Base-by-base conservation (phyloP, 2,888 invertebrate species). In the Steinernema hermaphroditum region DNA sequence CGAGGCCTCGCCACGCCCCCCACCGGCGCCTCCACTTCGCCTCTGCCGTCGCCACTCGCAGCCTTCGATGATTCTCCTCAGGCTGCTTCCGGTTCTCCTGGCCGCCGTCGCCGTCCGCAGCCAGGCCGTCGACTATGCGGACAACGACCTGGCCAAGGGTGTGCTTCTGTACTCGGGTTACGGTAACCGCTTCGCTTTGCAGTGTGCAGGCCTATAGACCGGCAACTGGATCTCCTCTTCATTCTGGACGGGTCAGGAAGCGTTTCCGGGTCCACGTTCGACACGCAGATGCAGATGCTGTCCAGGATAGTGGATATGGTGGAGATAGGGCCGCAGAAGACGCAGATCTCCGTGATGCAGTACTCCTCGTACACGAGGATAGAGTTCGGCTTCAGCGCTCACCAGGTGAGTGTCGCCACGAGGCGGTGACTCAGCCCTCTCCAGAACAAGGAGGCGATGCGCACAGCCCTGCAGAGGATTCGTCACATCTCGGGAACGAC, bases 291-390 rank as follows among this genome's bases (percentile, higher is more conserved):
- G 43, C 41, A 76, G 19, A 76, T 81, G 75, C 72, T 82, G 32
- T 68, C 71, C 19, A 37, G 70, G 14, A 74, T 82, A n/a, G 57
- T 83, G 16, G 76, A 81, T 44, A 46, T 75, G 44, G 74, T 75
- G 34, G 77, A 83, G 24, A 69, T 82, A 16, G 77, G 76, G 9
- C 73, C 70, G 37, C 54, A 83, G 34, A 75, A 79, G 54, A 75
- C 82, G 12, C 70, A 77, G 34, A 75, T 82, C 43, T 81, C 79
- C n/a, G 78, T 82, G 14, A 69, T 84, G 54, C 82, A 83, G 73
- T 83, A 78, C 72, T 69, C 74, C 46, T 54, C 77, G n/a, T 81
- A 74, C 62, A 81, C 81, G 9, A 70, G 72, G 34, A 44, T 81
- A 22, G 81, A 81, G 57, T 82, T 81, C 50, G 73, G 73, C 22